A percentile compares a stretch with the other conserved stretches of the same genome.
These are phyloP conservation scores for Poeciliopsis presidionis DNA, from an alignment of 2,797 vertebrate species.

Conservation along the genomic window DNA sequence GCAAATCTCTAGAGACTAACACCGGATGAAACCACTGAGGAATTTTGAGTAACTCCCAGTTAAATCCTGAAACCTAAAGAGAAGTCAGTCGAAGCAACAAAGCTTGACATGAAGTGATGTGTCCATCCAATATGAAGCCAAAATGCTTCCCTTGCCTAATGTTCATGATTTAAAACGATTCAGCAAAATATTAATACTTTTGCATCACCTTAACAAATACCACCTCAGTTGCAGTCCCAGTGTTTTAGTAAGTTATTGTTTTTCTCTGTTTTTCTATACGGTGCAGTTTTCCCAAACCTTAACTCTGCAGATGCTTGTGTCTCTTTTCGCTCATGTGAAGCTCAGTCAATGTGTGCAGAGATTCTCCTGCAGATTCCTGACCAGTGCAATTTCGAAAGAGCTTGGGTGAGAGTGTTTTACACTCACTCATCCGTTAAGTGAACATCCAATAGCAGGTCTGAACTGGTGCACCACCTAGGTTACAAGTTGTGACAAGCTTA, in stretches of 20 bases:
- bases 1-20: constrained; percentile 83
- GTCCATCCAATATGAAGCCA: constrained; percentile 21
- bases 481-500: constrained; percentile 85
- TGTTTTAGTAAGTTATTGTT: constrained; percentile 3
- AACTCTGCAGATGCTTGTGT: constrained; percentile 14
- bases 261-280: constrained; percentile 15
- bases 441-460: constrained; percentile 63
- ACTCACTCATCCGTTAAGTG: constrained; percentile 67
- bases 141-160: constrained; percentile 34
- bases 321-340: constrained; percentile 20
- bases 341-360: constrained; percentile 25
- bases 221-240: neutral
- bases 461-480: constrained; percentile 74
- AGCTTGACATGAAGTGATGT: constrained; percentile 46
- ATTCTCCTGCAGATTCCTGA: constrained; percentile 46
- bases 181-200: neutral
- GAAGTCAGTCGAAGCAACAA: constrained; percentile 56
- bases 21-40: constrained; percentile 77
- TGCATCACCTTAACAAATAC: constrained; percentile 18
- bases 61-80: constrained; percentile 66
- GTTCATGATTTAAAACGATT: constrained; percentile 45
- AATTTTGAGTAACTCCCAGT: constrained; percentile 73
- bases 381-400: constrained; percentile 51
- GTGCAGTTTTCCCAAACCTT: neutral
- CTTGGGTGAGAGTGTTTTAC: constrained; percentile 50